Base-by-base conservation (phyloP, 1,140 invertebrate species). In the Papilio aristodemus region DNA sequence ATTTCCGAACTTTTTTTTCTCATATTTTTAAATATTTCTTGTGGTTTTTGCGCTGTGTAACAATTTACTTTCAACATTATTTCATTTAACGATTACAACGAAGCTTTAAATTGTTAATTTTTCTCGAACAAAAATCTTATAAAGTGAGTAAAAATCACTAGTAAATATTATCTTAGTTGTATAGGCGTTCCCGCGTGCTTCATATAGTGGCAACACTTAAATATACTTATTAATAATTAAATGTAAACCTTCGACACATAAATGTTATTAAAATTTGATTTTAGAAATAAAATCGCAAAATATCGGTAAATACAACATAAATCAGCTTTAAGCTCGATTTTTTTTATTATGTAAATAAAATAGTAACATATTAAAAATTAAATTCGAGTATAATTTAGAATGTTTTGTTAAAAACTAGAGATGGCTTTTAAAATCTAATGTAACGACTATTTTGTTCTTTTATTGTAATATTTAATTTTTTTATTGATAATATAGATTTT, bases 121-220 rank as follows among this genome's bases (percentile, higher is more conserved):
- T 19, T 62, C 11, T 39, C 27, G 36, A 62, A 62, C 17, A 22
- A 38, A 62, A 62, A 14, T 19, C 7, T 19, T 10, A 11, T 22
- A 10, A 14, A 62, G 36, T 39, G 57, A 59, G n/a, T n/a, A n/a
- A 36, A 32, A 32, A 36, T 59, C 14, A 38, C 17, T 60, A 2
- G 46, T 50, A 9, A 19, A 38, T 36, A 60, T 14, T 37, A 36
- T 19, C 17, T 36, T 38, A 39, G 19, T 37, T 38, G 11, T 59
- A 59, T 39, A 62, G 59, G 59, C 59, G 59, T 62, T 62, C 59
- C 59, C 59, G 59, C 59, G 59, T 62, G 59, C 59, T 62, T 37
- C 8, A 11, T 38, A 37, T 13, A 39, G 59, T 62, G 59, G 37
- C 36, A 62, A 62, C 59, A 62, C 59, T 62, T 22, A 13, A 19